Percentiles rank a stretch among this genome's conserved stretches.
Evolutionary conservation across 2,888 invertebrate species (phyloP).

Genomic region (Hipparchia sbordonii): DNA sequence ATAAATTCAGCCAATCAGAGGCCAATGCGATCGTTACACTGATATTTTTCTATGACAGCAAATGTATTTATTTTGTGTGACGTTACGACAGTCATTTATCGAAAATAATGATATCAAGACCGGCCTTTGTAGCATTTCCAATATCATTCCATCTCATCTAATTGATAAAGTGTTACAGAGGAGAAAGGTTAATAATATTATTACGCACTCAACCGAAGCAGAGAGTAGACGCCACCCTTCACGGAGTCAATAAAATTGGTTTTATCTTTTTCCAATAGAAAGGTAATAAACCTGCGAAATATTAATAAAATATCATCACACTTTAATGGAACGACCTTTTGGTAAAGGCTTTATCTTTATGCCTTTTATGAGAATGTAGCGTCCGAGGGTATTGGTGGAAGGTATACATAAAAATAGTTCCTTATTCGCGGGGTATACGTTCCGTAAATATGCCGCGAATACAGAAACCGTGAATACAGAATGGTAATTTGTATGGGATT

Average conservation of each 20-base stretch:
- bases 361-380: neutral
- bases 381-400: neutral
- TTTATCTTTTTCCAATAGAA: conserved; percentile 28
- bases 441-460: too few species aligned
- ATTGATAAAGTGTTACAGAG: neutral
- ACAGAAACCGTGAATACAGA: too few species aligned
- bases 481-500: too few species aligned
- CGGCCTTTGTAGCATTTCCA: too few species aligned
- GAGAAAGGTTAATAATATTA: conserved; percentile 5
- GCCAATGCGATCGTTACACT: too few species aligned
- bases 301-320: conserved; percentile 30
- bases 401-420: too few species aligned
- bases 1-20: too few species aligned
- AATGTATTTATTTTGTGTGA: too few species aligned
- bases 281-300: conserved; percentile 22
- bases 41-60: too few species aligned
- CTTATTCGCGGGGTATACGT: too few species aligned
- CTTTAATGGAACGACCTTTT: conserved; percentile 12
- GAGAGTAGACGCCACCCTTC: conserved; percentile 9
- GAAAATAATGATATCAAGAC: too few species aligned
- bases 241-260: conserved; percentile 21
- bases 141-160: neutral
- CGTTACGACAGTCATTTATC: too few species aligned
- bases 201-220: neutral
- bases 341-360: conserved; percentile 5